These are phyloP conservation scores for Melanotaenia nigrans DNA, from an alignment of 2,797 vertebrate species.

Conservation along the genomic window DNA sequence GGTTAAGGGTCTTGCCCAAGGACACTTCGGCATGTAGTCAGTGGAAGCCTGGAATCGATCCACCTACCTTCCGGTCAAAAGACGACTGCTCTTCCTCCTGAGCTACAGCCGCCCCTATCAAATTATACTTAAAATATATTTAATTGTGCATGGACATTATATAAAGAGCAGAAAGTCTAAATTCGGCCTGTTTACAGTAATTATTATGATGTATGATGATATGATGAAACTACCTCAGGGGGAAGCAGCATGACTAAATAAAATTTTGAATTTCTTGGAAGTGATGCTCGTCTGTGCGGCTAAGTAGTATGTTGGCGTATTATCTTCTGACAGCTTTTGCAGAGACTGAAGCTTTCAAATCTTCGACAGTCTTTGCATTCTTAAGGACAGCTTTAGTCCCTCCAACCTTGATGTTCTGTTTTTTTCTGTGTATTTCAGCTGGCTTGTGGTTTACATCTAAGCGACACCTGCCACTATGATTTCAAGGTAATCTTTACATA, in stretches of 20 bases:
- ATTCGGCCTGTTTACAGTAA: not conserved
- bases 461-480: conserved; percentile 16
- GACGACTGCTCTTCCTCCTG: too few relatives aligned
- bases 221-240: not conserved
- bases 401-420: conserved; percentile 35
- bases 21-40: too few relatives aligned
- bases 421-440: conserved; percentile 60
- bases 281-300: conserved; percentile 4
- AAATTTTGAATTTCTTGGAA: not conserved
- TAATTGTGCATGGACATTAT: conserved; percentile 7
- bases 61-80: too few relatives aligned
- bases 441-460: conserved; percentile 16
- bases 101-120: not conserved
- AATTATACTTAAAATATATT: conserved; percentile 7
- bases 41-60: too few relatives aligned
- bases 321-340: conserved; percentile 48
- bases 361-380: conserved; percentile 55
- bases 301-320: conserved; percentile 27
- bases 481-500: conserved; percentile 50
- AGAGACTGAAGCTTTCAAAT: conserved; percentile 59
- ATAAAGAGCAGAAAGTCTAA: not conserved
- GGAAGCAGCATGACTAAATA: not conserved
- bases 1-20: too few relatives aligned
- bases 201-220: not conserved
- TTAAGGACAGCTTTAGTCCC: conserved; percentile 23